Conservation (phyloP, 2,113 vertebrate genomes). For the human region GRCh38 chr4:37115501-37116000, state of each 20-base stretch:
- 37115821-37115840: neutral
- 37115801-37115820: neutral
- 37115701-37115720: neutral
- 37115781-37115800: neutral
- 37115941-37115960: neutral
- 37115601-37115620: neutral
- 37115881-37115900: neutral
- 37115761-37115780: neutral
- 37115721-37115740: neutral
- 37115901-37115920: neutral
- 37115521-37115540: neutral
- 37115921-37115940: neutral
- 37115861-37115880: neutral
- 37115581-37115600: neutral
- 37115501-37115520: neutral
- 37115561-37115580: neutral
- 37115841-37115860: neutral
- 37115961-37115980: neutral
- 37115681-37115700: neutral
- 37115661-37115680: neutral
- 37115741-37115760: neutral
- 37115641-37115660: neutral
- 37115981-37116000: neutral
- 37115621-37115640: neutral
- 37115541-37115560: neutral